Base-by-base conservation (phyloP, 2,888 invertebrate species). In the Trichopria drosophilae region DNA sequence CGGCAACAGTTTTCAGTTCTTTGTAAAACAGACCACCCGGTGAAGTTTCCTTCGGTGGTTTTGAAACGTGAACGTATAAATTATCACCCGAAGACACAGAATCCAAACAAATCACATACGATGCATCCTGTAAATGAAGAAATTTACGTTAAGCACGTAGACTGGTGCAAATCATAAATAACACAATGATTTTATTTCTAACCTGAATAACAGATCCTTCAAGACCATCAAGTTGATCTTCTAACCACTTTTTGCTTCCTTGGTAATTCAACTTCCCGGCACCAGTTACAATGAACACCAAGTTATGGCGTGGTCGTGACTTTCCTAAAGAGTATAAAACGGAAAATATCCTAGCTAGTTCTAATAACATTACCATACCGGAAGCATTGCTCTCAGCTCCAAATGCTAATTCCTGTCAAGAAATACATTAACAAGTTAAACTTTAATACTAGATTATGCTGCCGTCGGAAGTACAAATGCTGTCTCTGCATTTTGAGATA, bases 311-410 rank as follows among this genome's bases (percentile, higher is more conserved):
- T 0, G 89, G 88, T 34, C 86, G 82, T 1, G 87, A 87, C 59
- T 85, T 83, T 2, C 84, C 77, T 51, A 84, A 84, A 1, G 88
- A 83, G 76, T 94, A 93, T 43, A 97, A 80, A 52, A 88, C 85
- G 28, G 95, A 92, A 78, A 97, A 90, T 41, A 95, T 76, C 59
- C 97, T 81, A 0, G 90, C 88, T 40, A 98, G 77, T 74, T 96
- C 93, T 48, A 99, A 76, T 3, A 98, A 76, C 37, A 92, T 87
- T 1, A 90, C 88, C 0, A 93, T 87, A 26, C 95, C 95, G 24
- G 93, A 93, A 1, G 88, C 95, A 79, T 95, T 95, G 0, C 93
- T 91, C 72, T 99, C 97, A 0, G 90, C 88, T 45, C 97, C 97
- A 62, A 81, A 82, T 0, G 95, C 84, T 45, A 97, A 78, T 58